Base-by-base conservation (phyloP, 2,888 invertebrate species). In the Timema podura region DNA sequence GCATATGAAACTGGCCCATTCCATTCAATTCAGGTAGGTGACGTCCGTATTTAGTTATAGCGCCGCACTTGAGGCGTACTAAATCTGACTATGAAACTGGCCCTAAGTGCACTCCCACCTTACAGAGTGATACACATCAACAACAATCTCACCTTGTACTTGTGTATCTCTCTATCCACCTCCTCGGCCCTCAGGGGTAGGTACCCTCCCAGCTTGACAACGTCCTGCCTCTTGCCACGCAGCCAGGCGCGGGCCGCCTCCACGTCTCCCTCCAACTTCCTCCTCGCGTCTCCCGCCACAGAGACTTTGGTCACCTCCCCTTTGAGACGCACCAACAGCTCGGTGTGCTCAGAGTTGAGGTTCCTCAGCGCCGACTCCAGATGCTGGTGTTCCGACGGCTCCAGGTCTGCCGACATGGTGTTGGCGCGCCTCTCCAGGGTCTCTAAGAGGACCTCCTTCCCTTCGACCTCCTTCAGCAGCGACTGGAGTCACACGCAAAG, bases 371-470 rank as follows among this genome's bases (percentile, higher is more conserved):
- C 87, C 0, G 87, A 85, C 78, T 93, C 92, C 66, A 96, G 81
- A 78, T 91, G 89, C 75, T 90, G 89, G 75, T 93, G 90, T 80
- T 96, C 96, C 0, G 89, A 87, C 7, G 91, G 89, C 79, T 96
- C 95, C 51, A 96, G 81, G 79, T 95, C 95, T 71, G 91, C 88
- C 77, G 91, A 89, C 83, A 96, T 91, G 75, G 92, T 92, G 72
- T 88, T 88, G 13, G 95, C 88, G 71, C 94, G 89, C 80, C 92
- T 93, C 76, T 93, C 91, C 46, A 96, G 82, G 0, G 92, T 91
- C 76, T 94, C 93, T 70, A 92, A 89, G 6, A 92, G 86, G 0
- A 91, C 87, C 77, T 91, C 90, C 80, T 95, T 94, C 9, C 91
- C 90, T 76, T 94, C 93, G 1, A 92, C 89, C 81, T 96, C 95